These are phyloP conservation scores for Verasper variegatus DNA, from an alignment of 2,113 vertebrate species.

Conservation along the genomic window DNA sequence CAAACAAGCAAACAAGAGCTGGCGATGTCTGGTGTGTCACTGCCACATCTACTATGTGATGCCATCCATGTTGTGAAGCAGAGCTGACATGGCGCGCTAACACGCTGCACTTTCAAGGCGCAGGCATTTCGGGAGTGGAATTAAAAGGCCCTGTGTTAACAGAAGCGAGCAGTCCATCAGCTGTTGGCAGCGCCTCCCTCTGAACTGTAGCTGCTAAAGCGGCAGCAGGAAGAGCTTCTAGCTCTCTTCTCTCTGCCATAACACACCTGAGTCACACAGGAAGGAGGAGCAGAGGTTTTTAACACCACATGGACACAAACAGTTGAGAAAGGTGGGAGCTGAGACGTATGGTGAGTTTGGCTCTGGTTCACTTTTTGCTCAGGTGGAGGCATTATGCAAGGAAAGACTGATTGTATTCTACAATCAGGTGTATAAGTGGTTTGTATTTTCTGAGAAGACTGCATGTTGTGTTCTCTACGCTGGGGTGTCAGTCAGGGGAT, in stretches of 20 bases:
- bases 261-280: not conserved
- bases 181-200: conserved; percentile 34
- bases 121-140: conserved; percentile 19
- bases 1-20: not conserved
- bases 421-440: not conserved
- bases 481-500: not conserved
- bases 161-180: not conserved
- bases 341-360: conserved; percentile 60
- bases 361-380: conserved; percentile 27
- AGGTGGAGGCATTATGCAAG: conserved; percentile 2
- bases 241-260: not conserved
- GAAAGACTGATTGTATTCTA: conserved; percentile 6
- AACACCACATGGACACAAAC: not conserved
- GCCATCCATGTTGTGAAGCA: not conserved
- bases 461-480: not conserved
- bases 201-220: not conserved
- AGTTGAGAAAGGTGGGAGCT: not conserved
- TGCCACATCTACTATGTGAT: not conserved
- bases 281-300: not conserved
- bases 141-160: not conserved
- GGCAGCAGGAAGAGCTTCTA: not conserved
- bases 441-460: conserved; percentile 10
- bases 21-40: not conserved
- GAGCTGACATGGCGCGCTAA: not conserved
- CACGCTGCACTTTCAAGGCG: conserved; percentile 13